Evolutionary conservation across 2,888 invertebrate species (phyloP).

Genomic region (Hydropsyche betteni): DNA sequence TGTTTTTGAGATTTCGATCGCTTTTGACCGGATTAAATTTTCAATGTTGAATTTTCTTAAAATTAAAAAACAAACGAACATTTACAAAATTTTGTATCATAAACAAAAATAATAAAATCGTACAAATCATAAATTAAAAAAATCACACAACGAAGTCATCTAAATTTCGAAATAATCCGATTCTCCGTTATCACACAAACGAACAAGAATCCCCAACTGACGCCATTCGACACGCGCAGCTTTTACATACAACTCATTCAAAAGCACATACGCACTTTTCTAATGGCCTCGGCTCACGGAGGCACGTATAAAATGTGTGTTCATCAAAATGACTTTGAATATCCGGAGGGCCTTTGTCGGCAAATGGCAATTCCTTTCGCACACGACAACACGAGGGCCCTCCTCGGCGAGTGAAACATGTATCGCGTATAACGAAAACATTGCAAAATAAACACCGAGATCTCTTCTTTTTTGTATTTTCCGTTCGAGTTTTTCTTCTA

Average conservation of each 20-base stretch:
- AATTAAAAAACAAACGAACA: too few relatives aligned
- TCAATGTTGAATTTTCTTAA: too few relatives aligned
- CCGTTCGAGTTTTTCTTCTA: conserved; percentile 5
- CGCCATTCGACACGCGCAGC: too few relatives aligned
- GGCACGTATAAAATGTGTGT: neutral
- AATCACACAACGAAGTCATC: too few relatives aligned
- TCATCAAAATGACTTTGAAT: conserved; percentile 10
- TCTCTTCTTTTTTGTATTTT: conserved; percentile 35
- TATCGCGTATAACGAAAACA: conserved; percentile 48
- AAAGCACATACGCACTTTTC: too few relatives aligned
- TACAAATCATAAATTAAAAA: too few relatives aligned
- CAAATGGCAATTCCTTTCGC: conserved; percentile 37
- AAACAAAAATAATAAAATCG: too few relatives aligned
- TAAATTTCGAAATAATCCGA: too few relatives aligned
- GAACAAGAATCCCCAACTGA: too few relatives aligned
- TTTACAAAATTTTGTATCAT: too few relatives aligned
- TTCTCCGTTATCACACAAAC: too few relatives aligned
- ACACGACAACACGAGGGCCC: conserved; percentile 37
- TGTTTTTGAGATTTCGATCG: neutral
- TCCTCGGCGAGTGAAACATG: conserved; percentile 36
- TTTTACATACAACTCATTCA: too few relatives aligned
- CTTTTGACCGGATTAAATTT: neutral
- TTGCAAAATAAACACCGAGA: conserved; percentile 47
- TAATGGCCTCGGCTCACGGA: neutral
- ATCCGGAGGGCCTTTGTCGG: conserved; percentile 34